phyloP scores from a whole-genome alignment of 2,797 vertebrate genomes.

The Eptatretus atami region DNA sequence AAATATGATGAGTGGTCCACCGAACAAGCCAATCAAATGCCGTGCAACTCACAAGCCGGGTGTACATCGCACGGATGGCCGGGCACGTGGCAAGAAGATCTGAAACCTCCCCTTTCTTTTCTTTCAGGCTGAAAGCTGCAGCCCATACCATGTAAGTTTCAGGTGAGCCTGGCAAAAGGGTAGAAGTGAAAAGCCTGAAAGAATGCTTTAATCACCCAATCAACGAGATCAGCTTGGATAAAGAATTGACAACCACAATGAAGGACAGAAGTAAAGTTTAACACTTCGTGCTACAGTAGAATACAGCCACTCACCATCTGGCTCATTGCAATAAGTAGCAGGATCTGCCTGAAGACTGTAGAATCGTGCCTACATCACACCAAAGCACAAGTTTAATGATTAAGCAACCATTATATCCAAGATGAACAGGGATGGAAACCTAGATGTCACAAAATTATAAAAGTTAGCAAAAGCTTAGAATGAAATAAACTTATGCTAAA shows the following conservation, averaged over 20 bases:
- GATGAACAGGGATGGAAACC: too few relatives aligned
- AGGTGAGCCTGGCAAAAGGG: conserved; percentile 24
- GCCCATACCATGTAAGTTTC: conserved; percentile 62
- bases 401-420: too few relatives aligned
- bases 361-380: conserved; percentile 38
- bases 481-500: too few relatives aligned
- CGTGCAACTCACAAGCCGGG: conserved; percentile 42
- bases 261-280: too few relatives aligned
- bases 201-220: not conserved
- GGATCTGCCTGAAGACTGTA: conserved; percentile 89
- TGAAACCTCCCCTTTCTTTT: conserved; percentile 55
- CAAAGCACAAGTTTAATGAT: too few relatives aligned
- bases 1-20: not conserved
- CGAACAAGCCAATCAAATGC: not conserved
- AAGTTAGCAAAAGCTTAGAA: too few relatives aligned
- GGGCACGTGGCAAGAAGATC: conserved; percentile 61
- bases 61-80: conserved; percentile 68
- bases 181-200: not conserved
- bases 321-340: conserved; percentile 93
- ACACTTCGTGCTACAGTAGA: too few relatives aligned
- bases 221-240: not conserved
- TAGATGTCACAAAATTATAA: too few relatives aligned
- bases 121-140: conserved; percentile 37
- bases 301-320: conserved; percentile 32
- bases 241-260: too few relatives aligned